Evolutionary conservation across 2,113 vertebrate genomes (phyloP).

Genomic region (Sprattus sprattus): DNA sequence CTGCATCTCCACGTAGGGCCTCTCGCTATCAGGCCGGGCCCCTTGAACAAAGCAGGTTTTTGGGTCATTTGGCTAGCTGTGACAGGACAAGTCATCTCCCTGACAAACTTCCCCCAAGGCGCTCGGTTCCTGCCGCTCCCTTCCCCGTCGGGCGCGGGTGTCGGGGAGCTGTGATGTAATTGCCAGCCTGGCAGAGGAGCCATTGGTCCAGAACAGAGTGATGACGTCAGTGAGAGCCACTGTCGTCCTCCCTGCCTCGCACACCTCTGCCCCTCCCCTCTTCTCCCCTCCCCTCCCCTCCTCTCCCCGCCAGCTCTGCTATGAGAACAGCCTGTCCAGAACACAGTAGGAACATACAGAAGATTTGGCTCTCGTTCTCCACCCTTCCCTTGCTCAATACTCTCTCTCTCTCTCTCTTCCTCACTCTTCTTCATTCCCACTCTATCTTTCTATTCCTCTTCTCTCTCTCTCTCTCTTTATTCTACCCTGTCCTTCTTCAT

Average conservation of each 20-base stretch:
- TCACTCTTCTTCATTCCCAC: not conserved
- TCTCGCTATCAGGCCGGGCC: not conserved
- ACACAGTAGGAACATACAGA: slow-evolving; percentile 52
- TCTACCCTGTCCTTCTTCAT: not conserved
- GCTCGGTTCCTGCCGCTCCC: not conserved
- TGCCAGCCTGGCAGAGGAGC: slow-evolving; percentile 46
- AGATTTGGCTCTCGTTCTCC: slow-evolving; percentile 53
- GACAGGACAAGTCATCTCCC: not conserved
- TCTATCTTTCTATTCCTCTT: not conserved
- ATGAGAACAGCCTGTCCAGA: slow-evolving; percentile 62
- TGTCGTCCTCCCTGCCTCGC: slow-evolving; percentile 6
- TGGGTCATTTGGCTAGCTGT: slow-evolving; percentile 29
- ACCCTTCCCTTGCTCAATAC: slow-evolving; percentile 8
- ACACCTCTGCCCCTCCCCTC: not conserved
- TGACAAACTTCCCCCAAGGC: not conserved
- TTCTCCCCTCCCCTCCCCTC: slow-evolving; percentile 24
- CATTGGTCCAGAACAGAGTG: slow-evolving; percentile 36
- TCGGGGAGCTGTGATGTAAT: slow-evolving; percentile 59
- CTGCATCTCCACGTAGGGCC: not conserved
- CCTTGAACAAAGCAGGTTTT: not conserved
- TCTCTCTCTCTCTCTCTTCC: not conserved
- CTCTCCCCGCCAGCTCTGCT: slow-evolving; percentile 39
- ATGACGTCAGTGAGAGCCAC: slow-evolving; percentile 57
- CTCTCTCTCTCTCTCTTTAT: not conserved
- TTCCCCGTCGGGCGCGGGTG: not conserved